phyloP scores from a whole-genome alignment of 1,140 invertebrate genomes.

The Meteorus sp. region DNA sequence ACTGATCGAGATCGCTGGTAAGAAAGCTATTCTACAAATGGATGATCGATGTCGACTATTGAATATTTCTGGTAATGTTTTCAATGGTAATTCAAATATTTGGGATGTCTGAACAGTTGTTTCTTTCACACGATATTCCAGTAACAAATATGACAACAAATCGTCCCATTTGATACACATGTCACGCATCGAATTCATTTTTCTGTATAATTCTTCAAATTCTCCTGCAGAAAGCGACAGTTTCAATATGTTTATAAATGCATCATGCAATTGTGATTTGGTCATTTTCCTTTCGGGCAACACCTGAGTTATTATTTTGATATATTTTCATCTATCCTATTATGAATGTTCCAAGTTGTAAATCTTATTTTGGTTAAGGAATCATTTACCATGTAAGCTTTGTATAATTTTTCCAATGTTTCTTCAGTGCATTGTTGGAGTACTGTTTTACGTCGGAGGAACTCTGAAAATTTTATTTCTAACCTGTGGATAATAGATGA shows the following conservation, averaged over 20 bases:
- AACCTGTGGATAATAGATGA: constrained; percentile 29
- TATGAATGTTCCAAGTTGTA: background rate
- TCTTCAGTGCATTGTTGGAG: constrained; percentile 40
- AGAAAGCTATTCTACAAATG: constrained; percentile 65
- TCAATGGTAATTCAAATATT: constrained; percentile 64
- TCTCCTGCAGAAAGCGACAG: constrained; percentile 34
- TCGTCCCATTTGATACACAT: constrained; percentile 69
- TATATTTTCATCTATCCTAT: constrained; percentile 1
- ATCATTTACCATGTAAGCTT: constrained; percentile 36
- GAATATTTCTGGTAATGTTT: constrained; percentile 58
- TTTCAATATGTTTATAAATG: constrained; percentile 35
- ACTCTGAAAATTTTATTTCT: constrained; percentile 33
- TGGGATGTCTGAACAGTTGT: constrained; percentile 57
- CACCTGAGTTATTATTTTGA: constrained; percentile 22
- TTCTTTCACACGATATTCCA: constrained; percentile 68
- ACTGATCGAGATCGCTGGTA: constrained; percentile 60
- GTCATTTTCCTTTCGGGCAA: constrained; percentile 31
- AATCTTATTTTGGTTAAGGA: constrained; percentile 1
- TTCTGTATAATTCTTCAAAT: constrained; percentile 36
- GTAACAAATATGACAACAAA: constrained; percentile 67
- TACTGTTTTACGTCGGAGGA: constrained; percentile 37
- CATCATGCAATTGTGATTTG: constrained; percentile 30
- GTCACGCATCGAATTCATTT: constrained; percentile 53
- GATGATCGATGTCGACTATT: constrained; percentile 66
- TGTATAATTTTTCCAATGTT: constrained; percentile 34